Base-by-base conservation (phyloP, 2,797 vertebrate species). In the Smutsia gigantea region DNA sequence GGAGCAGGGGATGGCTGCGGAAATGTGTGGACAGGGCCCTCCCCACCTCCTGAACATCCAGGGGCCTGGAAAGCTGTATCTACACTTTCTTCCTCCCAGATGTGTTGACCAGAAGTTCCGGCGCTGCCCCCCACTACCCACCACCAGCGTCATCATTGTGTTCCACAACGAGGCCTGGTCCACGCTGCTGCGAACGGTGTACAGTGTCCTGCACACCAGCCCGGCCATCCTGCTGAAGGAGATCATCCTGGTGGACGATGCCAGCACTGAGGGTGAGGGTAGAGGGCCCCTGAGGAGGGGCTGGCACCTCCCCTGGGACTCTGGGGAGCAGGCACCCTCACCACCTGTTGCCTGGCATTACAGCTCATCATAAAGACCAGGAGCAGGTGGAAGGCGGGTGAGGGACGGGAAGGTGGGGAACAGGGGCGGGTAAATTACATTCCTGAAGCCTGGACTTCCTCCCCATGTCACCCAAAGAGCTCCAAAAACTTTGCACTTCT, bases 131-230 rank as follows among this genome's bases (percentile, higher is more conserved):
- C 97, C 98, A 1, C 99, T 99, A 37, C 99, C 99, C 34, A 98
- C 98, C 93, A 99, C 99, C 97, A 99, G 99, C 2, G 99, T 99
- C 29, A 97, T 99, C 96, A 99, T 99, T 6, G 99, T 99, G 46
- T 99, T 99, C 98, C 99, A 99, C 97, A 99, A 99, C 0, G 99
- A 99, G 97, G 99, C 99, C 39, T 99, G 99, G 99, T 99, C 99
- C 18, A 99, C 99, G 0, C 99, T 99, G 90, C 98, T 99, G 88
- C 99, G 99, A 63, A 99, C 99, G 0, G 99, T 99, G 61, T 99
- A 99, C 98, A 99, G 99, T 0, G 99, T 99, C 71, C 98, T 99
- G 51, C 99, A 99, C 97, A 98, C 99, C 4, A 98, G 99, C 9
- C 99, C 99, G 0, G 99, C 99, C 18, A 42, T 98, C 74, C 97